Evolutionary conservation across 2,113 vertebrate species (phyloP).

Genomic region (Hyaena hyaena): DNA sequence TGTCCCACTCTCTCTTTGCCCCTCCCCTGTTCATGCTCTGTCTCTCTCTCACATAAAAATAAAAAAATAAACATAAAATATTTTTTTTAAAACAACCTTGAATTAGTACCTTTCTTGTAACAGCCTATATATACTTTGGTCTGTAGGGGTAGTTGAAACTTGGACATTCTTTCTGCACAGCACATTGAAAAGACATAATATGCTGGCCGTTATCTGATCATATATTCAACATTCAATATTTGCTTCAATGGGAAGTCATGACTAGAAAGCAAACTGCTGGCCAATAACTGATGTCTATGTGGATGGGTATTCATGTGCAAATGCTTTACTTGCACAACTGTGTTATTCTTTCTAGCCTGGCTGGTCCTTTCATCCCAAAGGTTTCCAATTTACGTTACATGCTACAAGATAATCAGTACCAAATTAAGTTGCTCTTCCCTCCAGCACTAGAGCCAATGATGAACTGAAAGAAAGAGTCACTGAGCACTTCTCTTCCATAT

Average conservation of each 20-base stretch:
- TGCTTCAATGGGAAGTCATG: neutral
- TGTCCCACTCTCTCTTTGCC: no score
- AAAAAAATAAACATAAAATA: no score
- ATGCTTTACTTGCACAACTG: neutral
- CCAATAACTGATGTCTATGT: neutral
- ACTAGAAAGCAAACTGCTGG: neutral
- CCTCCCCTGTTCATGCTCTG: no score
- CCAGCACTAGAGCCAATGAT: neutral
- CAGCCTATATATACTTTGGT: neutral
- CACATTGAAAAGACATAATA: neutral
- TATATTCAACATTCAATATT: neutral
- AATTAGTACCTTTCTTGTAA: neutral
- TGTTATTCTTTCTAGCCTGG: neutral
- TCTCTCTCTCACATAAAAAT: no score
- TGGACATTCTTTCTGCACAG: neutral
- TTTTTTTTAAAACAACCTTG: neutral
- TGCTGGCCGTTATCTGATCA: neutral
- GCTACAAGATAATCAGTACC: neutral
- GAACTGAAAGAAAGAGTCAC: neutral
- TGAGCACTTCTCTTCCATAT: neutral
- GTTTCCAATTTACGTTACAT: neutral
- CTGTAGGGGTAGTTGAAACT: neutral
- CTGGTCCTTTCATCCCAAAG: neutral
- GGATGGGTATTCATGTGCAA: neutral
- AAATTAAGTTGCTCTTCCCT: neutral